phyloP scores from a whole-genome alignment of 2,113 vertebrate genomes.

The Apteryx mantelli region DNA sequence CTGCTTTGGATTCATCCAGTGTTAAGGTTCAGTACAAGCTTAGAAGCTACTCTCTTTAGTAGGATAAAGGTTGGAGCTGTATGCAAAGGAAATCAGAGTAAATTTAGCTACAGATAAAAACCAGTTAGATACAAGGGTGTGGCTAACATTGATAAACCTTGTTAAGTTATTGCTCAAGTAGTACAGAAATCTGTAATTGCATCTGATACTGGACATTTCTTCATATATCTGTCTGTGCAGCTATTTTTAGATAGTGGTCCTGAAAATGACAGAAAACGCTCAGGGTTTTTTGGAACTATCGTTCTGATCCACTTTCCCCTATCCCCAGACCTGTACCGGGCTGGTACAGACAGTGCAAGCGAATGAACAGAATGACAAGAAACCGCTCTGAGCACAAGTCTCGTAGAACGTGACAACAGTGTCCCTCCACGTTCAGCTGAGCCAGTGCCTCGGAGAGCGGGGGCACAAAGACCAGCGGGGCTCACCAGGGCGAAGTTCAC shows the following conservation, averaged over 20 bases:
- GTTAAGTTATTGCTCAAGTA: background rate
- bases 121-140: background rate
- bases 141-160: background rate
- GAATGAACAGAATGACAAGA: background rate
- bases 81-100: background rate
- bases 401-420: too few relatives aligned
- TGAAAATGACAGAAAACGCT: background rate
- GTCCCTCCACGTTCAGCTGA: background rate
- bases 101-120: background rate
- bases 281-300: background rate
- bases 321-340: too few relatives aligned
- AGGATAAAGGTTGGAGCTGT: background rate
- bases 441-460: too few relatives aligned
- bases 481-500: background rate
- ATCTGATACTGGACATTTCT: background rate
- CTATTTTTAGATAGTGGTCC: too few relatives aligned
- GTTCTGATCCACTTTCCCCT: background rate
- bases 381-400: background rate
- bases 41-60: background rate
- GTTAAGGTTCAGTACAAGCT: background rate
- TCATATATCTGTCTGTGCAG: background rate
- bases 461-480: background rate
- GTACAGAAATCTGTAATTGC: background rate
- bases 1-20: background rate
- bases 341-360: background rate